Conservation (phyloP, 2,113 vertebrate genomes). For the Polyodon spathula region DNA sequence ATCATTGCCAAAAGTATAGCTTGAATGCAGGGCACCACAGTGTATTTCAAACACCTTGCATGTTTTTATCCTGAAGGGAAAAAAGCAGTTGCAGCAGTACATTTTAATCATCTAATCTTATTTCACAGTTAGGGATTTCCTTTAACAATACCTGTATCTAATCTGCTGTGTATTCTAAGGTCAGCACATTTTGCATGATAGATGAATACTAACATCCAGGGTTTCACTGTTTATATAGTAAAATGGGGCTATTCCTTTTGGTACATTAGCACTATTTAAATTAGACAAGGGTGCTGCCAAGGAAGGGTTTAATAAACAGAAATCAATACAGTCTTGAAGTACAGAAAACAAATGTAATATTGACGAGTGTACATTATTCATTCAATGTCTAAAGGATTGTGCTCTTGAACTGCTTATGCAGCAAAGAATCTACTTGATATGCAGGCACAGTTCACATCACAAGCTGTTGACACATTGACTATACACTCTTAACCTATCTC, state of each 20-base stretch:
- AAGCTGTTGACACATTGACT: conserved; percentile 3
- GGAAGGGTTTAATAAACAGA: conserved; percentile 23
- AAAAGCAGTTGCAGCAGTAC: neutral
- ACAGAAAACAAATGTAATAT: conserved; percentile 19
- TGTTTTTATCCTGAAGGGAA: neutral
- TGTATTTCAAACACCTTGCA: neutral
- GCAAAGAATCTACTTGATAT: neutral
- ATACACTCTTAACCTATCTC: conserved; percentile 8
- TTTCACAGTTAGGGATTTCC: conserved; percentile 11
- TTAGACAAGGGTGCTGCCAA: conserved; percentile 16
- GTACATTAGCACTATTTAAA: conserved; percentile 20
- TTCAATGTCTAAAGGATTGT: neutral
- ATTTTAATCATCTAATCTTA: conserved; percentile 12
- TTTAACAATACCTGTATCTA: neutral
- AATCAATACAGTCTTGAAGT: conserved; percentile 20
- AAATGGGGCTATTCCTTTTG: neutral
- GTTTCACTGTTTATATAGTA: conserved; percentile 1
- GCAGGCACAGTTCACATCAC: neutral
- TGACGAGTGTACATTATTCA: conserved; percentile 30
- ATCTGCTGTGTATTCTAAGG: conserved; percentile 4
- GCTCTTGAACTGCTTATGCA: conserved; percentile 8
- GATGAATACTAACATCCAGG: conserved; percentile 8
- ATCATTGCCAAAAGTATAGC: neutral
- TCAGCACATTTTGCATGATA: conserved; percentile 24
- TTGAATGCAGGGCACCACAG: neutral